Percentiles rank a stretch among this genome's conserved stretches.
These are phyloP conservation scores for Trichonephila inaurata DNA, from an alignment of 1,140 invertebrate species.

Conservation along the genomic window DNA sequence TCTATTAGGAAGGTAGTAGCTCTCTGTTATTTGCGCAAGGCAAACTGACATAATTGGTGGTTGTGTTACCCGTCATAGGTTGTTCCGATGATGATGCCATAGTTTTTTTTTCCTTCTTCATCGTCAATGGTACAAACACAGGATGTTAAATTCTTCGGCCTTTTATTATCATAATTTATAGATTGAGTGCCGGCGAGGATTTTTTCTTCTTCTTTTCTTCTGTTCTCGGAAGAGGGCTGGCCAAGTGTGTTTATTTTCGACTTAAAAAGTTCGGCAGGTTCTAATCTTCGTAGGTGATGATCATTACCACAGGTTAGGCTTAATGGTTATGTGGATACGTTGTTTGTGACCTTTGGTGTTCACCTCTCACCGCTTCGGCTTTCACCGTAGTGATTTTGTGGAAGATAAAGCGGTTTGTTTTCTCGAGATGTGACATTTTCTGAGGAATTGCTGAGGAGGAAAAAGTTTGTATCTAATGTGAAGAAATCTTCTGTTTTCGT, in stretches of 20 bases:
- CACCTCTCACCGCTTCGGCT: background rate
- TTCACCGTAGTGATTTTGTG: background rate
- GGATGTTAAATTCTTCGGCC: conserved; percentile 43
- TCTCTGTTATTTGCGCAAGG: conserved; percentile 70
- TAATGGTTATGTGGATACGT: conserved; percentile 1
- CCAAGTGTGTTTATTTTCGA: conserved; percentile 14
- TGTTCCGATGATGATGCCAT: background rate
- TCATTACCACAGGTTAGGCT: background rate
- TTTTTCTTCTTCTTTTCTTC: background rate
- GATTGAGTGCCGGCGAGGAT: conserved; percentile 40
- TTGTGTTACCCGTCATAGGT: background rate
- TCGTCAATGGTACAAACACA: background rate
- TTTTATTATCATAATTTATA: conserved; percentile 70
- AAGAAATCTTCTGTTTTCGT: too few relatives aligned
- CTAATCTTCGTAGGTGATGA: background rate
- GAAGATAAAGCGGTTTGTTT: conserved; percentile 15
- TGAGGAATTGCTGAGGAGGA: too few relatives aligned
- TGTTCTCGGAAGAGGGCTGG: background rate
- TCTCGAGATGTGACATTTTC: background rate
- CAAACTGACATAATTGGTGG: conserved; percentile 62
- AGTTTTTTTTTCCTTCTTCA: background rate
- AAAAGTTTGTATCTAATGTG: too few relatives aligned
- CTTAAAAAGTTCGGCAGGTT: background rate
- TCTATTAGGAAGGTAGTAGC: conserved; percentile 66
- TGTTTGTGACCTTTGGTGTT: background rate